Evolutionary conservation across 2,888 invertebrate species (phyloP).

Genomic region (Drosophila lutescens): DNA sequence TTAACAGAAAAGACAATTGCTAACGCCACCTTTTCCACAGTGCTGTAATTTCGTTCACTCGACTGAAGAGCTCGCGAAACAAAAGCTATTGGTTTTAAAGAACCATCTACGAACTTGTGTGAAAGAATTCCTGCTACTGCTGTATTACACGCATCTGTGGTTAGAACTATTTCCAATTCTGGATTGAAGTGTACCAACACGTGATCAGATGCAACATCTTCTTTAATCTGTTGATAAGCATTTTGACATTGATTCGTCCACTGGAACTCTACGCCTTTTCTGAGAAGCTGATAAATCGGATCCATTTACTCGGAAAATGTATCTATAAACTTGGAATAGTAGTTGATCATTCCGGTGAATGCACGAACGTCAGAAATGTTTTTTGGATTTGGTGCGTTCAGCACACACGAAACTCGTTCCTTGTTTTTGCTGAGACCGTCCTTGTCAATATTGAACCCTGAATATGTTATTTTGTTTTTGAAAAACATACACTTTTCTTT

Average conservation of each 20-base stretch:
- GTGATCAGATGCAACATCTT: no score
- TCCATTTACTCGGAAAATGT: neutral
- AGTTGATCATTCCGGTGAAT: neutral
- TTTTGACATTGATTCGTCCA: no score
- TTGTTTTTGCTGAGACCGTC: no score
- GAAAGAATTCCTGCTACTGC: neutral
- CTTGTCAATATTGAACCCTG: no score
- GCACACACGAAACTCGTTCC: neutral
- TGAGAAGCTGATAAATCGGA: neutral
- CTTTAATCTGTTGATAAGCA: no score
- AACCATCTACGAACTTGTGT: neutral
- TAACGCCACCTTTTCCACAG: neutral
- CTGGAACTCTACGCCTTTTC: no score
- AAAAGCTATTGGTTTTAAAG: neutral
- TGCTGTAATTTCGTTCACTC: neutral
- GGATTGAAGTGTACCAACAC: neutral
- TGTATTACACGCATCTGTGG: neutral
- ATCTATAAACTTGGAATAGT: neutral
- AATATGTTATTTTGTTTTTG: neutral
- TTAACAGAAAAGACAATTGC: no score
- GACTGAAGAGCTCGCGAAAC: neutral
- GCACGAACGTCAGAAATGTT: neutral
- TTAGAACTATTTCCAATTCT: neutral
- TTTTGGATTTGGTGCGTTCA: neutral
- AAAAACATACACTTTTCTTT: neutral